These are phyloP conservation scores for Malachius bipustulatus DNA, from an alignment of 2,888 invertebrate species.

Conservation along the genomic window DNA sequence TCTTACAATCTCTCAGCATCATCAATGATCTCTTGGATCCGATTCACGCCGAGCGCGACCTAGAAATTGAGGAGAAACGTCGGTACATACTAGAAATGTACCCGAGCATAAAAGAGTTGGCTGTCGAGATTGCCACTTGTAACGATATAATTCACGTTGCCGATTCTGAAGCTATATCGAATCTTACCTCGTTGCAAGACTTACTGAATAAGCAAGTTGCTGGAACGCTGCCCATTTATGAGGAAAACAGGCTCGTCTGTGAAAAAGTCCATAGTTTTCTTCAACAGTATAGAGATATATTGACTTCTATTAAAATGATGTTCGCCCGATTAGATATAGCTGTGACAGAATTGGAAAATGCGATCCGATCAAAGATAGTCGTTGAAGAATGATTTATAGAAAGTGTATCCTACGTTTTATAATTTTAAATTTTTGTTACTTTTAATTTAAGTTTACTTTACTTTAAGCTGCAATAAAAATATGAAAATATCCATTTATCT, in stretches of 20 bases:
- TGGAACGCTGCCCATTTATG: slow-evolving; percentile 33
- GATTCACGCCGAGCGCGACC: slow-evolving; percentile 33
- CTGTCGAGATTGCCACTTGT: slow-evolving; percentile 32
- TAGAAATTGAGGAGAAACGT: slow-evolving; percentile 38
- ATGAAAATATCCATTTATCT: too few relatives aligned
- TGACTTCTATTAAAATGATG: slow-evolving; percentile 37
- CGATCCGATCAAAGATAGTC: slow-evolving; percentile 31
- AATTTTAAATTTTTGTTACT: too few relatives aligned
- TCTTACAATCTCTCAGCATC: slow-evolving; percentile 37
- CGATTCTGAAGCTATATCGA: slow-evolving; percentile 35
- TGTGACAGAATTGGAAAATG: slow-evolving; percentile 36
- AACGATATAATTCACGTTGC: slow-evolving; percentile 34
- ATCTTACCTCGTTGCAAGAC: slow-evolving; percentile 35
- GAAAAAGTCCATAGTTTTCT: slow-evolving; percentile 35
- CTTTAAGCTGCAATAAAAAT: too few relatives aligned
- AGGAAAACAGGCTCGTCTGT: slow-evolving; percentile 33
- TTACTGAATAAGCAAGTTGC: slow-evolving; percentile 36
- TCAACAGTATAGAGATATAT: slow-evolving; percentile 39
- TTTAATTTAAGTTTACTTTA: too few relatives aligned
- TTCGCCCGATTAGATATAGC: slow-evolving; percentile 37
- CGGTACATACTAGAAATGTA: slow-evolving; percentile 38
- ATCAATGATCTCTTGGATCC: slow-evolving; percentile 40
- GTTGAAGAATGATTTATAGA: slow-evolving; percentile 26
- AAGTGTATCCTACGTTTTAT: too few relatives aligned
- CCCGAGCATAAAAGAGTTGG: slow-evolving; percentile 36